Base-by-base conservation (phyloP, 2,113 vertebrate genomes). In the Paralichthys olivaceus region DNA sequence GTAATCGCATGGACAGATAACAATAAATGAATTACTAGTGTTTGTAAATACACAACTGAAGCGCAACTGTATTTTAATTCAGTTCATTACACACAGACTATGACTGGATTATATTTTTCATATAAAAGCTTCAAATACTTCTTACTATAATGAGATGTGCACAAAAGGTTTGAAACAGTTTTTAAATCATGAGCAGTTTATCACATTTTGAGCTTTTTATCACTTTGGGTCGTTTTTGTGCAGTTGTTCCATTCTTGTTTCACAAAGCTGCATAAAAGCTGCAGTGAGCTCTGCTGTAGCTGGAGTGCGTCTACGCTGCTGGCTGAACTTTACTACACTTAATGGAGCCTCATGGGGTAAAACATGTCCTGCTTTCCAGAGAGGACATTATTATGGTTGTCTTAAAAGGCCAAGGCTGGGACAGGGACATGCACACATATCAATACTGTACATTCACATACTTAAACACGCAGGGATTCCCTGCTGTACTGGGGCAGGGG, bases 391-490 rank as follows among this genome's bases (percentile, higher is more conserved):
- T 75, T 75, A 77, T n/a, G 19, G 65, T 45, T 63, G 69, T 77
- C 83, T 81, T 53, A 69, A 85, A 79, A 61, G 47, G 71, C 76
- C 43, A 74, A 65, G 58, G n/a, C 65, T 43, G 37, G 17, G 45
- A 70, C n/a, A 14, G 20, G 60, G 45, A 58, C 43, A 32, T 28
- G 60, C 14, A 34, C 68, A 67, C 23, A 53, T 2, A 69, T 43
- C 49, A 23, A 64, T 20, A 34, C 5, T 40, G 20, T 40, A 34
- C 28, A 54, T 6, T 32, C 45, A 53, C 4, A 37, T 47, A 68
- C 43, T 71, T 43, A 65, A 74, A 81, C 63, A 58, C 23, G 29
- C n/a, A 72, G 28, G 54, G 77, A 83, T 79, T 76, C 79, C 71
- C 80, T 83, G 65, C 66, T 45, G n/a, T 7, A 54, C 61, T 40